A percentile compares a stretch with the other conserved stretches of the same genome.
Evolutionary conservation across 2,888 invertebrate genomes (phyloP).

Genomic region (Ashinkailepas kermadecensis): DNA sequence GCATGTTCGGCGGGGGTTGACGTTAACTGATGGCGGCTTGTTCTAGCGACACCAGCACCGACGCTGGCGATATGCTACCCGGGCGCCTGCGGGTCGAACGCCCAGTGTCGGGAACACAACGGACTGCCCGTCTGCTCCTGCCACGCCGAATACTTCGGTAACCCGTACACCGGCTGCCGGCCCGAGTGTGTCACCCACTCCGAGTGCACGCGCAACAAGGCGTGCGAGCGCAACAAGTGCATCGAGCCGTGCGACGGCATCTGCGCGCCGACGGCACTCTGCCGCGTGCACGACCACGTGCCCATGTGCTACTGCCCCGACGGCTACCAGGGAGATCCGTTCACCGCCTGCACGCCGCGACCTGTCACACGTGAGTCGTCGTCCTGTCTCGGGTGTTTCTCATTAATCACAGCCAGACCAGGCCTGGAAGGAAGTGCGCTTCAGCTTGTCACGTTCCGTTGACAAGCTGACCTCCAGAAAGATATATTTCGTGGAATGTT

Average conservation of each 20-base stretch:
- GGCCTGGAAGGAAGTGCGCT: too few species aligned
- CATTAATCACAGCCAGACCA: too few species aligned
- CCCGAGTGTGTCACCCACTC: slow-evolving; percentile 76
- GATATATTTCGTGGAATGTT: too few species aligned
- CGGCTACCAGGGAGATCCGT: slow-evolving; percentile 69
- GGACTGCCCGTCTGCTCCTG: slow-evolving; percentile 66
- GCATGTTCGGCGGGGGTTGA: too few species aligned
- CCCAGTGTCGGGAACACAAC: slow-evolving; percentile 71
- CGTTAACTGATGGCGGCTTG: too few species aligned
- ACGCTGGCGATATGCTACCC: slow-evolving; percentile 27
- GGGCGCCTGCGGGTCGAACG: slow-evolving; percentile 60
- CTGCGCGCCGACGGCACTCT: slow-evolving; percentile 54
- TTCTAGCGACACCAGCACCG: not conserved
- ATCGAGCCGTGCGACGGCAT: slow-evolving; percentile 64
- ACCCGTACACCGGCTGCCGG: slow-evolving; percentile 68
- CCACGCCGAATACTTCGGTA: slow-evolving; percentile 63
- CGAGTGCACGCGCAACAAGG: slow-evolving; percentile 68
- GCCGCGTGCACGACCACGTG: slow-evolving; percentile 60
- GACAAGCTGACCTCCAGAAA: too few species aligned
- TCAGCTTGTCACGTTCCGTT: too few species aligned
- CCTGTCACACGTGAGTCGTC: not conserved
- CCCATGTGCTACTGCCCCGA: slow-evolving; percentile 64
- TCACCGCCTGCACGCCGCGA: slow-evolving; percentile 52
- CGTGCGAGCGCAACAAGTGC: slow-evolving; percentile 63
- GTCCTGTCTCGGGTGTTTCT: not conserved